Evolutionary conservation across 2,113 vertebrate species (phyloP).

Genomic region (Urocolius indicus): DNA sequence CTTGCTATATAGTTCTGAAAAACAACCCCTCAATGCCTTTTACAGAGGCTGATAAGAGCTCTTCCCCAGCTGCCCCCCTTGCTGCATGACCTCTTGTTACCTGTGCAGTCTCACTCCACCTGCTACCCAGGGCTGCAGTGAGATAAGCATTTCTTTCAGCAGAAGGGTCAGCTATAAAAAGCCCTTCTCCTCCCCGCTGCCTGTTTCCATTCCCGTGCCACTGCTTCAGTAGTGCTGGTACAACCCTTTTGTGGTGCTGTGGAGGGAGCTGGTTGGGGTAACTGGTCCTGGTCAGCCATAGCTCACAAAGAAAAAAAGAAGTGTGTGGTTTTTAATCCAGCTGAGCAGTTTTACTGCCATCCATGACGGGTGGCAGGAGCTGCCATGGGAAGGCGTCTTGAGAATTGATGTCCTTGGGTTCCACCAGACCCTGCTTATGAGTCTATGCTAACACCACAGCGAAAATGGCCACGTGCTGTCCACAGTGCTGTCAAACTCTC

Average conservation of each 20-base stretch:
- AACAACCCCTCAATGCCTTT: not conserved
- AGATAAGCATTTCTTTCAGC: slow-evolving; percentile 25
- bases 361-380: not conserved
- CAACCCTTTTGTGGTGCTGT: not conserved
- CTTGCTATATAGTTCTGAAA: not conserved
- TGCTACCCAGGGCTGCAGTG: not conserved
- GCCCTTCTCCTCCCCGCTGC: slow-evolving; percentile 30
- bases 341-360: not conserved
- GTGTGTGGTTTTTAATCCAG: not conserved
- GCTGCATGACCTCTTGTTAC: slow-evolving; percentile 33
- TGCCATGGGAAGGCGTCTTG: not conserved
- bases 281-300: not conserved
- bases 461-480: accelerated
- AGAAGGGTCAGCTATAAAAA: slow-evolving; percentile 68
- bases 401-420: not conserved
- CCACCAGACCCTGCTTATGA: not conserved
- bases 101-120: slow-evolving; percentile 48
- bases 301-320: not conserved
- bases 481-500: too few relatives aligned
- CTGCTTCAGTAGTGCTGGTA: not conserved
- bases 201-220: slow-evolving; percentile 21
- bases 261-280: not conserved
- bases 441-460: not conserved
- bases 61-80: not conserved
- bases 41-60: not conserved